Evolutionary conservation across 1,140 invertebrate genomes (phyloP).

Genomic region (Atta texana): DNA sequence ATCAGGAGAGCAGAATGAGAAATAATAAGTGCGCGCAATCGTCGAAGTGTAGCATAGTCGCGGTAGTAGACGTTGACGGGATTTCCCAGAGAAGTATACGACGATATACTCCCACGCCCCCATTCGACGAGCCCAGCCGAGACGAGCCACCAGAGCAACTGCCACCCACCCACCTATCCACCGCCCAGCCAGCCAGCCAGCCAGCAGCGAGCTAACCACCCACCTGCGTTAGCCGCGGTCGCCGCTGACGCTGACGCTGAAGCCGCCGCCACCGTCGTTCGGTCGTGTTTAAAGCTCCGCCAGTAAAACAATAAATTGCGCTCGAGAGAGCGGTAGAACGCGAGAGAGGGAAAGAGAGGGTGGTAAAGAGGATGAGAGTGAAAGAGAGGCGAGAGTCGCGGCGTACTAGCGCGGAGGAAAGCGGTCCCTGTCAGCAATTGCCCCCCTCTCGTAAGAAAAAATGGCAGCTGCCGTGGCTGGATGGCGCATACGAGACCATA

Average conservation of each 20-base stretch:
- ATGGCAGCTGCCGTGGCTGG: conserved; percentile 83
- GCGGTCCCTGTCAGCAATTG: conserved; percentile 84
- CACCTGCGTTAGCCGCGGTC: conserved; percentile 68
- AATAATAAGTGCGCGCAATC: conserved; percentile 54
- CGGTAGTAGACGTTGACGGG: conserved; percentile 64
- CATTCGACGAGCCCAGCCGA: conserved; percentile 50
- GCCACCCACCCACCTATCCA: conserved; percentile 58
- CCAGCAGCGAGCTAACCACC: conserved; percentile 73
- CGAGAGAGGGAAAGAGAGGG: conserved; percentile 21
- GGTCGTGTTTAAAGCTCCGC: conserved; percentile 76
- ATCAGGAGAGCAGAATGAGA: conserved; percentile 2
- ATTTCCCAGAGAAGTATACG: conserved; percentile 50
- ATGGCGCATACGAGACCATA: conserved; percentile 81
- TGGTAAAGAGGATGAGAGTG: not conserved
- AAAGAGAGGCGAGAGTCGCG: conserved; percentile 46
- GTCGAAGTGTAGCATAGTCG: conserved; percentile 43
- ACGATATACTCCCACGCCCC: conserved; percentile 52
- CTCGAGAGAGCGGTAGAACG: conserved; percentile 49
- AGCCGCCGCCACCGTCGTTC: conserved; percentile 65
- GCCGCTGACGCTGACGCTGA: conserved; percentile 54
- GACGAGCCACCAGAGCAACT: conserved; percentile 22
- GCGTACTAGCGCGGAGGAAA: conserved; percentile 72
- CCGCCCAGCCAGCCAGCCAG: conserved; percentile 65
- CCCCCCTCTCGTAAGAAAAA: conserved; percentile 82
- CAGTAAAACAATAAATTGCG: conserved; percentile 85